phyloP scores from a whole-genome alignment of 1,140 invertebrate genomes.

The Bathynomus jamesi region DNA sequence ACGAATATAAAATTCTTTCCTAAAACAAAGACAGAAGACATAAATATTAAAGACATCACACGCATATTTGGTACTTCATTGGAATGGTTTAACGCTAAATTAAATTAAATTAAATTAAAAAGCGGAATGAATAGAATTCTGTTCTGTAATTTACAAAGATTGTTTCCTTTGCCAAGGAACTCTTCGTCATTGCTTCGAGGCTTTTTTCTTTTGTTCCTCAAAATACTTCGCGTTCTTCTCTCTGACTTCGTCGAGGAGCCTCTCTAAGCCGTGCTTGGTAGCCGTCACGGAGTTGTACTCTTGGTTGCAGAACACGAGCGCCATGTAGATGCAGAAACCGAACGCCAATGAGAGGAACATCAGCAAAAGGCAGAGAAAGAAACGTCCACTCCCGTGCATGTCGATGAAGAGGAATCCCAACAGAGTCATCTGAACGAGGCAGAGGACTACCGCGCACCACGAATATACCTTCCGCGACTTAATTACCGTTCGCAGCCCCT shows the following conservation, averaged over 20 bases:
- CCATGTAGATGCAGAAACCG: constrained; percentile 5
- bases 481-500: constrained; percentile 3
- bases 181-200: neutral
- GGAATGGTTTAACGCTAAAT: no score
- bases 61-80: no score
- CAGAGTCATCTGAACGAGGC: neutral
- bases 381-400: neutral
- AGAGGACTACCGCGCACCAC: neutral
- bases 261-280: constrained; percentile 7
- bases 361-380: constrained; percentile 3
- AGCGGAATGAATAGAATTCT: no score
- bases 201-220: neutral
- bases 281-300: constrained; percentile 7
- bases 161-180: no score
- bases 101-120: no score
- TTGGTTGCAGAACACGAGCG: constrained; percentile 5
- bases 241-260: constrained; percentile 9
- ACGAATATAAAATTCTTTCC: no score
- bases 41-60: no score
- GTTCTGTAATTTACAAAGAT: no score
- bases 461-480: constrained; percentile 10
- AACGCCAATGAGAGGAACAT: constrained; percentile 7
- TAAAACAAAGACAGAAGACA: no score
- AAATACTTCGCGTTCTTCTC: constrained; percentile 12
- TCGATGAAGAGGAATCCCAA: neutral